Conservation (phyloP, 2,797 vertebrate genomes). For the Pangasius macronema region DNA sequence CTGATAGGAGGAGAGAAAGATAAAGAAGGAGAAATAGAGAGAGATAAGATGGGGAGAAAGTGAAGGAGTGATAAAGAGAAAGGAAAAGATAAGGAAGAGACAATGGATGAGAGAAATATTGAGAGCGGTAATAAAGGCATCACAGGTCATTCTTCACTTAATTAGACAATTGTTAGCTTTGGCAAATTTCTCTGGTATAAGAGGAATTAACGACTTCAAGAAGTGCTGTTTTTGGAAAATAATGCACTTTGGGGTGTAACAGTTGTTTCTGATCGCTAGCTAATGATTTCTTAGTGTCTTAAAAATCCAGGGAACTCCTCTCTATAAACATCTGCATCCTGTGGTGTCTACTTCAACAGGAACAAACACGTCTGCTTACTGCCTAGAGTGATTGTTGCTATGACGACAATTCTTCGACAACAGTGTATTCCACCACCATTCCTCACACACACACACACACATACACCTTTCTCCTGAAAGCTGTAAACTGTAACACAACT, state of each 20-base stretch:
- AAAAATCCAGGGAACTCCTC: not conserved
- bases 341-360: not conserved
- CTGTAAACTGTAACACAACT: not conserved
- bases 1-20: not conserved
- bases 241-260: not conserved
- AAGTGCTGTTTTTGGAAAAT: not conserved
- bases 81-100: not conserved
- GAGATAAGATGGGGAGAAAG: not conserved
- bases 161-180: too few species aligned
- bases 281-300: not conserved
- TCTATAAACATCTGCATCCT: constrained; percentile 7
- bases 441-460: not conserved
- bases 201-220: not conserved
- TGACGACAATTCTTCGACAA: constrained; percentile 28
- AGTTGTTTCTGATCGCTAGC: not conserved
- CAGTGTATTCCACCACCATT: not conserved
- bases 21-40: not conserved
- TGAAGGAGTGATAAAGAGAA: not conserved
- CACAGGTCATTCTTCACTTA: not conserved
- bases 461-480: not conserved
- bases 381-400: constrained; percentile 31
- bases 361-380: not conserved
- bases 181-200: not conserved
- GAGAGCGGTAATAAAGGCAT: not conserved
- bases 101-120: not conserved